Conservation (phyloP, 2,888 invertebrate species). For the Tetheella fluctuosa region DNA sequence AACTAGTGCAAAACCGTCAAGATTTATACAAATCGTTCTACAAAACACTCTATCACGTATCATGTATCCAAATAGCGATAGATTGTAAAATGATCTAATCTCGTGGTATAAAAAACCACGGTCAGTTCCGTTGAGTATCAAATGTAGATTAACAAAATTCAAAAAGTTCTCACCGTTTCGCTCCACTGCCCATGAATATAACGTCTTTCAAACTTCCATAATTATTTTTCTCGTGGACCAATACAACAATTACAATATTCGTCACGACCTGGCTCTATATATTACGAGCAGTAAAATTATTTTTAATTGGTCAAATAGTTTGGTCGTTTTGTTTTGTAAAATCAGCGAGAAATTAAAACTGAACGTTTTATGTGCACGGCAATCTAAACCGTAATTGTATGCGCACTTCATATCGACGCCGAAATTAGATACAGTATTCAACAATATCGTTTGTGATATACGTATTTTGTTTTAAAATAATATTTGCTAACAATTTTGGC, state of each 20-base stretch:
- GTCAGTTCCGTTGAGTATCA: constrained; percentile 69
- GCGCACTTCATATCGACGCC: background rate
- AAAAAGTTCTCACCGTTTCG: constrained; percentile 80
- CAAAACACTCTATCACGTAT: constrained; percentile 11
- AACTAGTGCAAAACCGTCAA: constrained; percentile 14
- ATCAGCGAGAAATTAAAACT: constrained; percentile 31
- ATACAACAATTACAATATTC: constrained; percentile 78
- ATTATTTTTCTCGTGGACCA: constrained; percentile 80
- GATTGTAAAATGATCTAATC: constrained; percentile 44
- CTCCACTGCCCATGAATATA: constrained; percentile 71
- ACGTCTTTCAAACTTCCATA: constrained; percentile 66
- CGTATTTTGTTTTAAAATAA: background rate
- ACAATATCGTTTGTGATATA: background rate
- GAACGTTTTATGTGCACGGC: constrained; percentile 3
- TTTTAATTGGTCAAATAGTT: constrained; percentile 58
- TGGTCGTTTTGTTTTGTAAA: constrained; percentile 29
- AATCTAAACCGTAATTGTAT: background rate
- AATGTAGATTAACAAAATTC: constrained; percentile 74
- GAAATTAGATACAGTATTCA: background rate
- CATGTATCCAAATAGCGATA: constrained; percentile 28
- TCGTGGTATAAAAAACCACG: constrained; percentile 63
- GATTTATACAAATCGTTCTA: constrained; percentile 14
- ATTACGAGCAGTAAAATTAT: constrained; percentile 63
- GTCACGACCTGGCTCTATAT: constrained; percentile 69
- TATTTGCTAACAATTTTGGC: background rate